Conservation (phyloP, 2,113 vertebrate genomes). For the Ursus arctos region DNA sequence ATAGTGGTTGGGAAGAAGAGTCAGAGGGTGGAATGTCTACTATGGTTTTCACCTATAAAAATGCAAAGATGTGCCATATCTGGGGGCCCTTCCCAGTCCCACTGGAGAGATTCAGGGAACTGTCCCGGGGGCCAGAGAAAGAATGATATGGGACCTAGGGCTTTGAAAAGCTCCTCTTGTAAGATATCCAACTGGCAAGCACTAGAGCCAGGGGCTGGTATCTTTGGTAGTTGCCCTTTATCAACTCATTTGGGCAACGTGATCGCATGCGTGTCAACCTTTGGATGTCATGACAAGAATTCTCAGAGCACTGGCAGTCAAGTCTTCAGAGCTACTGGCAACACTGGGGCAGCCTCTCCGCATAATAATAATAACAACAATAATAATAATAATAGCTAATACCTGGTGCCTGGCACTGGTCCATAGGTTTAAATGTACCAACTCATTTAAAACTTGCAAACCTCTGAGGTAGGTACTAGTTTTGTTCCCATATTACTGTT, state of each 20-base stretch:
- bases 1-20: background rate
- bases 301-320: background rate
- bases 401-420: background rate
- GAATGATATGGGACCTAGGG: rapidly evolving
- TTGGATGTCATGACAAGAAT: background rate
- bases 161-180: background rate
- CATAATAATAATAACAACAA: too few species aligned
- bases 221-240: background rate
- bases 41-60: background rate
- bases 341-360: background rate
- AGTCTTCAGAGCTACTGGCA: background rate
- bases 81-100: background rate
- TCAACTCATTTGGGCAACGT: background rate
- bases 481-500: background rate
- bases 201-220: too few species aligned
- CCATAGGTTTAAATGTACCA: background rate
- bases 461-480: background rate
- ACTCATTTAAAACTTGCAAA: background rate
- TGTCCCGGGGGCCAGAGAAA: background rate
- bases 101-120: background rate
- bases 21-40: too few species aligned
- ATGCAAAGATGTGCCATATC: too few species aligned
- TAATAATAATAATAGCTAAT: rapidly evolving
- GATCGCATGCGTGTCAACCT: background rate
- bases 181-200: background rate